A percentile compares a stretch with the other conserved stretches of the same genome.
These are phyloP conservation scores for Hirundo rustica DNA, from an alignment of 2,797 vertebrate species.

Conservation along the genomic window DNA sequence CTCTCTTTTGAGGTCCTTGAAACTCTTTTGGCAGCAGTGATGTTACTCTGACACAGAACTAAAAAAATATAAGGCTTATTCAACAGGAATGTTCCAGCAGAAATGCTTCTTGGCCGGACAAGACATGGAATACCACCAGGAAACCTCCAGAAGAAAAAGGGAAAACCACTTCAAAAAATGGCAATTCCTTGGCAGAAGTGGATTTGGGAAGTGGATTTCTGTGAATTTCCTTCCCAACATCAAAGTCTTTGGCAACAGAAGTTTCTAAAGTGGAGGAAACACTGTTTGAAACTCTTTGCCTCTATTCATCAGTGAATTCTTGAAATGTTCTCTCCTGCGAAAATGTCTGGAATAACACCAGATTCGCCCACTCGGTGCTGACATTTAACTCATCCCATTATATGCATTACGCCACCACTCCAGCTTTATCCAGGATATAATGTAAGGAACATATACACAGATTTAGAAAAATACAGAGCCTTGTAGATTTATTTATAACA, in stretches of 20 bases:
- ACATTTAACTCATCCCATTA: conserved; percentile 62
- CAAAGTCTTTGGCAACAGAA: background rate
- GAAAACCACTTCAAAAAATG: background rate
- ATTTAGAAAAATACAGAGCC: conserved; percentile 23
- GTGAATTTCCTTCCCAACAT: background rate
- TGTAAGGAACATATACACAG: conserved; percentile 23
- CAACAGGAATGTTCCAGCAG: background rate
- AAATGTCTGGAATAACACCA: conserved; percentile 52
- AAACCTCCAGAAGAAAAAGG: background rate
- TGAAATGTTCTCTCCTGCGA: background rate
- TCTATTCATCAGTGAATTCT: conserved; percentile 15
- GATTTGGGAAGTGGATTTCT: background rate
- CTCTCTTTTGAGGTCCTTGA: background rate
- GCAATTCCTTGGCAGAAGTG: background rate
- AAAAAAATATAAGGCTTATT: background rate
- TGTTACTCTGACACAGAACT: background rate
- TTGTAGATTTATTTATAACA: background rate
- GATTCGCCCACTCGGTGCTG: conserved; percentile 51
- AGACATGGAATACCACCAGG: background rate
- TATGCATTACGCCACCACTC: background rate
- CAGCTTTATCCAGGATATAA: conserved; percentile 16
- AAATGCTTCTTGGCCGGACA: background rate
- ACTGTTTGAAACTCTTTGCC: background rate
- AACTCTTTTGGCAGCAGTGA: background rate
- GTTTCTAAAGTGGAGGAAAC: background rate